Evolutionary conservation across 2,113 vertebrate genomes (phyloP).

Genomic region (Sprattus sprattus): DNA sequence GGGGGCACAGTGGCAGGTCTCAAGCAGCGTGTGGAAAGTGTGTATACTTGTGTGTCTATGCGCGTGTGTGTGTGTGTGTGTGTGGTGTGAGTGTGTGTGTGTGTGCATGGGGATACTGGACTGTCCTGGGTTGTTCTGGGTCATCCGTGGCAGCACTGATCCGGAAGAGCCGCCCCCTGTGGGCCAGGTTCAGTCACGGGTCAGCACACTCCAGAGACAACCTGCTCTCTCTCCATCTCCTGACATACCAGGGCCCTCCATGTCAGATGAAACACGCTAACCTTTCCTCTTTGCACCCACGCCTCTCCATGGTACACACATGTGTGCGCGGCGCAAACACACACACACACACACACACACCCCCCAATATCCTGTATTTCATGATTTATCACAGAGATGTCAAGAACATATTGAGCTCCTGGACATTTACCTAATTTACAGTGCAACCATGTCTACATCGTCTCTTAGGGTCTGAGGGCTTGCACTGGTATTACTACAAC

Average conservation of each 20-base stretch:
- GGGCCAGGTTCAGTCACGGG: constrained; percentile 38
- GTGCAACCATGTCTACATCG: too few relatives aligned
- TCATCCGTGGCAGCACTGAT: constrained; percentile 24
- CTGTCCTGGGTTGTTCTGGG: constrained; percentile 19
- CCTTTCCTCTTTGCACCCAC: constrained; percentile 21
- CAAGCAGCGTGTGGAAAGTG: constrained; percentile 26
- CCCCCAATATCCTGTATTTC: too few relatives aligned
- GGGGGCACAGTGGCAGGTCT: neutral
- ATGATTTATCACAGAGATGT: too few relatives aligned
- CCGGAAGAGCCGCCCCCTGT: constrained; percentile 34
- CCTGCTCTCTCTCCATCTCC: constrained; percentile 26
- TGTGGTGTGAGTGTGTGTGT: constrained; percentile 16
- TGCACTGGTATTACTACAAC: neutral
- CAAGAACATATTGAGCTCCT: too few relatives aligned
- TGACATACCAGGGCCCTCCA: constrained; percentile 30
- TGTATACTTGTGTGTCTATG: constrained; percentile 47
- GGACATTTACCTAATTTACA: too few relatives aligned
- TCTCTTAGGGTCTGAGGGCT: too few relatives aligned
- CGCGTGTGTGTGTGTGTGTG: constrained; percentile 18
- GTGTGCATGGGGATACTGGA: neutral
- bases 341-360: too few relatives aligned
- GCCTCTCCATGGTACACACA: neutral
- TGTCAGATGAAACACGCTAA: constrained; percentile 43
- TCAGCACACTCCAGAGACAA: constrained; percentile 34
- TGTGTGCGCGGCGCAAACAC: too few relatives aligned